A percentile compares a stretch with the other conserved stretches of the same genome.
These are phyloP conservation scores for Physella acuta DNA, from an alignment of 1,140 invertebrate species.

Conservation along the genomic window DNA sequence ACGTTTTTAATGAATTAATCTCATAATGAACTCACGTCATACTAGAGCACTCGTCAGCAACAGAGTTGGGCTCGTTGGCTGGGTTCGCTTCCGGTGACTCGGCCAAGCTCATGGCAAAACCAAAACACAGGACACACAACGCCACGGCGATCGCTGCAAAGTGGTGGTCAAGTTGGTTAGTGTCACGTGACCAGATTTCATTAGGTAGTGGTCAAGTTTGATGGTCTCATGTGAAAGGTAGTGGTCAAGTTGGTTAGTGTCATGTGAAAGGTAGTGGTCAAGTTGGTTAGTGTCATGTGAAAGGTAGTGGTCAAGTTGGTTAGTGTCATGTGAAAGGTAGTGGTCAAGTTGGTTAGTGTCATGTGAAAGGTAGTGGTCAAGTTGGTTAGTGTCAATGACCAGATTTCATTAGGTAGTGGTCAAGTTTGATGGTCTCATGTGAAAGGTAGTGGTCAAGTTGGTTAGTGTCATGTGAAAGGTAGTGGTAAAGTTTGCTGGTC, in stretches of 20 bases:
- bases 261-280: not conserved
- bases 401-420: too few relatives aligned
- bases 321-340: not conserved
- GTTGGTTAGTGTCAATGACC: too few relatives aligned
- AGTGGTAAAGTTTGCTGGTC: too few relatives aligned
- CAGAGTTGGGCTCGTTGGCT: not conserved
- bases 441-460: too few relatives aligned
- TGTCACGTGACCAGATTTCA: not conserved
- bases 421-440: too few relatives aligned
- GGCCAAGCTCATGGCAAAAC: not conserved
- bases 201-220: not conserved
- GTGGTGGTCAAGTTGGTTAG: not conserved
- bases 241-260: not conserved
- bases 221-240: not conserved
- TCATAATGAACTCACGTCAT: conserved; percentile 35
- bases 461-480: too few relatives aligned
- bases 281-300: not conserved
- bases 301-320: not conserved
- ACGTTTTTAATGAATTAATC: conserved; percentile 17
- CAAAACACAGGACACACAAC: not conserved
- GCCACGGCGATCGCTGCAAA: not conserved
- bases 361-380: too few relatives aligned
- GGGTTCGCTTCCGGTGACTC: not conserved
- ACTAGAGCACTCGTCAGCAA: not conserved
- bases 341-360: not conserved